phyloP scores from a whole-genome alignment of 2,113 vertebrate species.

The Peromyscus californicus region DNA sequence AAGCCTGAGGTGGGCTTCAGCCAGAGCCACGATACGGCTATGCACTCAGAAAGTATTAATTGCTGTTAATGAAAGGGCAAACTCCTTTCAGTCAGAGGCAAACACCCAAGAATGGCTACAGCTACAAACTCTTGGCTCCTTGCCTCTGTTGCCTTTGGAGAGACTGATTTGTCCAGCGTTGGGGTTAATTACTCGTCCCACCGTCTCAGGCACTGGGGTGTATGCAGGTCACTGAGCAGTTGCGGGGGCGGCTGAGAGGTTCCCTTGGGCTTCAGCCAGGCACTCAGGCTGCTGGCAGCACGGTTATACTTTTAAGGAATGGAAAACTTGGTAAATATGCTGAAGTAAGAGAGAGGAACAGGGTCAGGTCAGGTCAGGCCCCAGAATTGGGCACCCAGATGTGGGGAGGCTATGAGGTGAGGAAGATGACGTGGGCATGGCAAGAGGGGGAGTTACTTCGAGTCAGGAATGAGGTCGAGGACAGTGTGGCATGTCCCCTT shows the following conservation, averaged over 20 bases:
- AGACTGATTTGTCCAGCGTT: neutral
- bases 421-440: fast-evolving
- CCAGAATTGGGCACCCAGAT: neutral
- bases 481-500: fast-evolving
- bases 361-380: neutral
- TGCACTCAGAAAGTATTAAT: slow-evolving; percentile 28
- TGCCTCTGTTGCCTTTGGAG: neutral
- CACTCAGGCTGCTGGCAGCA: neutral
- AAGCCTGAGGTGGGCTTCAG: neutral
- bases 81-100: slow-evolving; percentile 16
- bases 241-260: neutral
- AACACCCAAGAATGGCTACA: neutral
- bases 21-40: neutral
- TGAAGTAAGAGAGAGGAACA: neutral
- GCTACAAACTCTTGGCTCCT: neutral
- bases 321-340: slow-evolving; percentile 34
- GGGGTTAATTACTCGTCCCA: neutral
- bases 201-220: neutral
- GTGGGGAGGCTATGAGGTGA: neutral
- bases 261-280: slow-evolving; percentile 17
- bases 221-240: neutral
- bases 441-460: neutral
- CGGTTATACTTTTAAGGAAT: neutral
- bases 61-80: slow-evolving; percentile 3
- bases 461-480: neutral